A percentile compares a stretch with the other conserved stretches of the same genome.
phyloP scores from a whole-genome alignment of 2,797 vertebrate species.

The Loriculus beryllinus region DNA sequence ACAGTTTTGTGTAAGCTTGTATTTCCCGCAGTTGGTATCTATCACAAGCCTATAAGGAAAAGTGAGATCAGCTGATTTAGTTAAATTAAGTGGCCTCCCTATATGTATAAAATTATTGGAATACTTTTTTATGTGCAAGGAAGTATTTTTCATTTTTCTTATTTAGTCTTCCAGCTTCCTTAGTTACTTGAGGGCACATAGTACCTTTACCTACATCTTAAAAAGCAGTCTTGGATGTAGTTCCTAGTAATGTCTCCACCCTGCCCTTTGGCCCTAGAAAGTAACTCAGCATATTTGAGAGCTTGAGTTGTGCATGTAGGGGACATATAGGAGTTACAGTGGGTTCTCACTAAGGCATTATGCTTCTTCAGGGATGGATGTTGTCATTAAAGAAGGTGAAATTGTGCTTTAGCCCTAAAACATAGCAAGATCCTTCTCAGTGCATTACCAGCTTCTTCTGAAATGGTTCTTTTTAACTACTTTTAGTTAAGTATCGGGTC shows the following conservation, averaged over 20 bases:
- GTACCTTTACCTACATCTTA: background rate
- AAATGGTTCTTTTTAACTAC: background rate
- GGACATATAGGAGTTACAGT: background rate
- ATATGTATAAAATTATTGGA: background rate
- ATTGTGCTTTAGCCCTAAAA: background rate
- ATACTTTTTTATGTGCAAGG: background rate
- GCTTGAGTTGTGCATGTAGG: background rate
- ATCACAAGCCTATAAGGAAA: background rate
- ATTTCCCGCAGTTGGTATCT: background rate
- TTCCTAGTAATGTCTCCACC: background rate
- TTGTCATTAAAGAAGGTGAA: background rate
- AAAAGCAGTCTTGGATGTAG: background rate
- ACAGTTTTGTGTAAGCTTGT: background rate
- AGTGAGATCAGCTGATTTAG: background rate
- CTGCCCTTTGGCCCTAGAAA: background rate
- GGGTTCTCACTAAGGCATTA: background rate
- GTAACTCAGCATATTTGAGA: background rate
- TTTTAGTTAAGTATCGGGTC: background rate
- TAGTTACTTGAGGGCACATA: background rate
- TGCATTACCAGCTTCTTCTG: background rate
- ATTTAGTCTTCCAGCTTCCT: background rate
- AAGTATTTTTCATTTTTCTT: background rate
- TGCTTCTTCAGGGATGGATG: accelerated
- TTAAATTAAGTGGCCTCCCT: background rate
- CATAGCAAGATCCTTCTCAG: background rate